These are phyloP conservation scores for Papilio glaucus DNA, from an alignment of 1,140 invertebrate species.

Conservation along the genomic window DNA sequence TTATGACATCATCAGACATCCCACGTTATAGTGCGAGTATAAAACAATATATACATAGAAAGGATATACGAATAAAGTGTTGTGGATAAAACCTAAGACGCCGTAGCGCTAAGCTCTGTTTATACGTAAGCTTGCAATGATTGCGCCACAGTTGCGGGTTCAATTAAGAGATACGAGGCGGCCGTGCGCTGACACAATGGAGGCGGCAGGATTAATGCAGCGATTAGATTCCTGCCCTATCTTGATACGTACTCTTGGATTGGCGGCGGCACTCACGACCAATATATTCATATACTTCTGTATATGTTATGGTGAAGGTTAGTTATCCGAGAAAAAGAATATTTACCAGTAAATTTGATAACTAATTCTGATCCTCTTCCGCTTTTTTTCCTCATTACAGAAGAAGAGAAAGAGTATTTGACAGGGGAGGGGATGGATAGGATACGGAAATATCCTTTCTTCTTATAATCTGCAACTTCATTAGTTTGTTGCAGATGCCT, in stretches of 20 bases:
- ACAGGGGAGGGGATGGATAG: too few relatives aligned
- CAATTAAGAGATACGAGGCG: constrained; percentile 28
- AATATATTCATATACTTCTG: neutral
- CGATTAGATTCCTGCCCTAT: constrained; percentile 25
- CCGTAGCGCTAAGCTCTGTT: neutral
- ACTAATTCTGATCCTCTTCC: too few relatives aligned
- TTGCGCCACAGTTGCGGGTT: neutral
- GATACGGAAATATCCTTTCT: too few relatives aligned
- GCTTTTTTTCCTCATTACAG: too few relatives aligned
- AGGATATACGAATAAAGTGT: too few relatives aligned
- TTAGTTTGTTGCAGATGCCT: too few relatives aligned
- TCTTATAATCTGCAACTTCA: too few relatives aligned
- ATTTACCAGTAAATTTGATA: neutral
- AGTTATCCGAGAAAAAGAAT: neutral
- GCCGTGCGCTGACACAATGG: constrained; percentile 22
- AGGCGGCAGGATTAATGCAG: constrained; percentile 30
- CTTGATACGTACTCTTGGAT: neutral
- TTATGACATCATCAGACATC: too few relatives aligned
- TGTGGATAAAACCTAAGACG: too few relatives aligned
- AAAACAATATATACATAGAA: too few relatives aligned
- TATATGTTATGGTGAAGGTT: constrained; percentile 5
- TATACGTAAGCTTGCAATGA: constrained; percentile 2
- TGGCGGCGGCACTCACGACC: neutral
- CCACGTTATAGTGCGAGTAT: too few relatives aligned
- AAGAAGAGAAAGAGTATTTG: too few relatives aligned